Evolutionary conservation across 2,113 vertebrate species (phyloP).

Genomic region (Carassius auratus): DNA sequence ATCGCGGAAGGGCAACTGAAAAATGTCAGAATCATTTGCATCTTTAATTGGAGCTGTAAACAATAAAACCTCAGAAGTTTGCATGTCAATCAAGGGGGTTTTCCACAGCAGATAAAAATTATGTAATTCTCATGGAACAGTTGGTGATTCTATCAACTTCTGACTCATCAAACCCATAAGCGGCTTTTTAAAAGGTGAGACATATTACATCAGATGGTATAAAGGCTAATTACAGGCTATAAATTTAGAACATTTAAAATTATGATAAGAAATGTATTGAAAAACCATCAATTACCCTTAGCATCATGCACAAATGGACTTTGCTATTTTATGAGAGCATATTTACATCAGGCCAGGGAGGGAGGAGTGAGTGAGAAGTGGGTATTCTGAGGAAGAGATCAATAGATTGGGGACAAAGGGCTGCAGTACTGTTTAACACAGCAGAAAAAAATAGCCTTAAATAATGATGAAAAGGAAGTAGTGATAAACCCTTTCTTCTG

Average conservation of each 20-base stretch:
- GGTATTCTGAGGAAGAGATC: not conserved
- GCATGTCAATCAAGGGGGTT: not conserved
- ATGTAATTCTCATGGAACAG: not conserved
- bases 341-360: constrained; percentile 60
- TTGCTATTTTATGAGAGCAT: constrained; percentile 60
- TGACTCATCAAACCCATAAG: constrained; percentile 42
- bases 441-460: too few relatives aligned
- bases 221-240: constrained; percentile 67
- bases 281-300: constrained; percentile 64
- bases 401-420: constrained; percentile 12
- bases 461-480: too few relatives aligned
- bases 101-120: not conserved
- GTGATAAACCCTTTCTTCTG: too few relatives aligned
- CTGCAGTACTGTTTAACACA: constrained; percentile 1
- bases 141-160: constrained; percentile 36
- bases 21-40: not conserved
- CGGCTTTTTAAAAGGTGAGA: constrained; percentile 61
- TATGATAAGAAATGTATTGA: not conserved
- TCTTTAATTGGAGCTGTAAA: not conserved
- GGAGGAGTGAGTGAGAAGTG: constrained; percentile 26
- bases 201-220: constrained; percentile 63
- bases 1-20: not conserved
- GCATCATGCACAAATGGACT: constrained; percentile 66
- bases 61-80: not conserved
- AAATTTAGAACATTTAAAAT: constrained; percentile 68